Evolutionary conservation across 2,888 invertebrate species (phyloP).

Genomic region (Napeogenes sylphis): DNA sequence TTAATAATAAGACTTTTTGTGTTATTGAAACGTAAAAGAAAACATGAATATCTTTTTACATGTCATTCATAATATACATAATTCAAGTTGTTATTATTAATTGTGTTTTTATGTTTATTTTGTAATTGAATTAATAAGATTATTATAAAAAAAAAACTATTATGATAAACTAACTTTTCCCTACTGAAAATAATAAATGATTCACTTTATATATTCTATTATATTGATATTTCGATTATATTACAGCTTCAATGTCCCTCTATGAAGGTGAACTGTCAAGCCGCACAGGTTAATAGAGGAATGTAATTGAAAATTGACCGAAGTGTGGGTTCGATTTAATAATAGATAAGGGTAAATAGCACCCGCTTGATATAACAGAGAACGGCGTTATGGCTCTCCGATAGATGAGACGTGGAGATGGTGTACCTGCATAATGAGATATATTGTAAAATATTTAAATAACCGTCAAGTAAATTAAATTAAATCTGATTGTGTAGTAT

Average conservation of each 20-base stretch:
- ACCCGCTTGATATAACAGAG: constrained; percentile 28
- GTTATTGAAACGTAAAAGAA: not conserved
- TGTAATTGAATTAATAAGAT: too few relatives aligned
- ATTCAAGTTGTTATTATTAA: not conserved
- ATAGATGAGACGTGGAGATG: constrained; percentile 25
- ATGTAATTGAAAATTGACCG: constrained; percentile 61
- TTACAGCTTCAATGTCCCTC: not conserved
- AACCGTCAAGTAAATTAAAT: not conserved
- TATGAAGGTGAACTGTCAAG: constrained; percentile 21
- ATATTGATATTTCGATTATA: not conserved
- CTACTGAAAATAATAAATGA: not conserved
- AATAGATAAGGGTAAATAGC: constrained; percentile 52
- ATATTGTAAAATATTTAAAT: not conserved
- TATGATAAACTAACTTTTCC: too few relatives aligned
- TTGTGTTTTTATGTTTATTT: too few relatives aligned
- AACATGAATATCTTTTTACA: too few relatives aligned
- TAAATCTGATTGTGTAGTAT: not conserved
- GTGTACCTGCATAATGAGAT: constrained; percentile 6
- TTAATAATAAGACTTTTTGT: not conserved
- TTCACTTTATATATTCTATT: not conserved
- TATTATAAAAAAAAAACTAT: too few relatives aligned
- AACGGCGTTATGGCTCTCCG: constrained; percentile 19
- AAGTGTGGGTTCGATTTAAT: constrained; percentile 46
- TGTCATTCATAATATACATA: too few relatives aligned
- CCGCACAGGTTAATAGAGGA: constrained; percentile 36